Conservation (phyloP, 2,888 invertebrate species). For the Drosophila dives region DNA sequence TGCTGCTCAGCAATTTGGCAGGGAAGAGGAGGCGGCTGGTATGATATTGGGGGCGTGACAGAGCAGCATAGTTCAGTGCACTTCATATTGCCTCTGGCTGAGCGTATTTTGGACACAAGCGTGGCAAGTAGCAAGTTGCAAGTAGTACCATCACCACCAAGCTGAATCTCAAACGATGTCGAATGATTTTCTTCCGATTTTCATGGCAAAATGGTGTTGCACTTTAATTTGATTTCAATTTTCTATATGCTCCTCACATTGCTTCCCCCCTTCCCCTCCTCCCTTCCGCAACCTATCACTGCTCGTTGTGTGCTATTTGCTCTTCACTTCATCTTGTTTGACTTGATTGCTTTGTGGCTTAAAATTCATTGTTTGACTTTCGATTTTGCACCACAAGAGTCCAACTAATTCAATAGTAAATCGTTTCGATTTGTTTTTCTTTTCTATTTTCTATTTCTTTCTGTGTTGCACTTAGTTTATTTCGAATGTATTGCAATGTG, state of each 20-base stretch:
- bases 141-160: conserved; percentile 10
- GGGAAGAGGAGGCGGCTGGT: not conserved
- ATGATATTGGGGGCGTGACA: not conserved
- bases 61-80: conserved; percentile 47
- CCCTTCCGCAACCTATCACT: not conserved
- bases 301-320: conserved; percentile 22
- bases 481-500: not conserved
- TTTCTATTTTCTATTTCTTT: not conserved
- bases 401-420: conserved; percentile 42
- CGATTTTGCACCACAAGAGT: conserved; percentile 20
- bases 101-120: conserved; percentile 42
- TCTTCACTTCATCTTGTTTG: conserved; percentile 44
- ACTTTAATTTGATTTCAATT: conserved; percentile 71
- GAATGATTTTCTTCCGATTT: conserved; percentile 65
- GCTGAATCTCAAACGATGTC: conserved; percentile 44
- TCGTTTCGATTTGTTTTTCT: conserved; percentile 7
- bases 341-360: conserved; percentile 53
- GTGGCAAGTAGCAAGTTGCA: conserved; percentile 11
- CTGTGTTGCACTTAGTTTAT: not conserved
- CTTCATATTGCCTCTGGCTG: conserved; percentile 38
- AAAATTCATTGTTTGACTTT: conserved; percentile 49
- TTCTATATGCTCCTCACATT: conserved; percentile 10
- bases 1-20: conserved; percentile 64
- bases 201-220: conserved; percentile 56
- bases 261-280: not conserved